These are phyloP conservation scores for Eurystomus glaucurus DNA, from an alignment of 2,797 vertebrate species.

Conservation along the genomic window DNA sequence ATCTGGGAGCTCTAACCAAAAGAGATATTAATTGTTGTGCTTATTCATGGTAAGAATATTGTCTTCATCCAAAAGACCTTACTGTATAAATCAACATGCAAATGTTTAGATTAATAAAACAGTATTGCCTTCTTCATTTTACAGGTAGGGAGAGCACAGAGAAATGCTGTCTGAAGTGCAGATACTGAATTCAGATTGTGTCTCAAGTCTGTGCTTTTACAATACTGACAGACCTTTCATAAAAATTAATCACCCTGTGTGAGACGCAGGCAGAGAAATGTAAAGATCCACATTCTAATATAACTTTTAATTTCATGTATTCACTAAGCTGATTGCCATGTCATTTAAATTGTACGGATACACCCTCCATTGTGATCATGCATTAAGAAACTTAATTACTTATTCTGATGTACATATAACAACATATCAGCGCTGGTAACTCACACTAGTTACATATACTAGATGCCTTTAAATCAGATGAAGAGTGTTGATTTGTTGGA, in stretches of 20 bases:
- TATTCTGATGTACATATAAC: background rate
- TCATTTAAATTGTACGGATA: background rate
- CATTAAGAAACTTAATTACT: conserved; percentile 6
- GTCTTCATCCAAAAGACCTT: background rate
- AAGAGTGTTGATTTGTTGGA: background rate
- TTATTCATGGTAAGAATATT: background rate
- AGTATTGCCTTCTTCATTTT: background rate
- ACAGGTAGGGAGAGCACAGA: background rate
- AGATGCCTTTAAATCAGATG: background rate
- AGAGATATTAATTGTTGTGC: background rate
- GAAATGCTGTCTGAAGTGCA: background rate
- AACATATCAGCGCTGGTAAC: background rate
- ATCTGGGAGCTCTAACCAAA: background rate
- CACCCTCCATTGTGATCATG: background rate
- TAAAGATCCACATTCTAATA: background rate
- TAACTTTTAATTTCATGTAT: background rate
- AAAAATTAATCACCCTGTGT: background rate
- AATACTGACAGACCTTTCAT: background rate
- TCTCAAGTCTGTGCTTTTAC: background rate
- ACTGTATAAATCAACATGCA: background rate
- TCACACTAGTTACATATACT: background rate
- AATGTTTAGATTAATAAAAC: background rate
- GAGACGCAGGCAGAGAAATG: background rate
- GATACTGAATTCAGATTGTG: background rate
- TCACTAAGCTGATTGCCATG: background rate